Percentiles rank a stretch among this genome's conserved stretches.
Conservation (phyloP, 2,113 vertebrate genomes). For the Galbula dea region DNA sequence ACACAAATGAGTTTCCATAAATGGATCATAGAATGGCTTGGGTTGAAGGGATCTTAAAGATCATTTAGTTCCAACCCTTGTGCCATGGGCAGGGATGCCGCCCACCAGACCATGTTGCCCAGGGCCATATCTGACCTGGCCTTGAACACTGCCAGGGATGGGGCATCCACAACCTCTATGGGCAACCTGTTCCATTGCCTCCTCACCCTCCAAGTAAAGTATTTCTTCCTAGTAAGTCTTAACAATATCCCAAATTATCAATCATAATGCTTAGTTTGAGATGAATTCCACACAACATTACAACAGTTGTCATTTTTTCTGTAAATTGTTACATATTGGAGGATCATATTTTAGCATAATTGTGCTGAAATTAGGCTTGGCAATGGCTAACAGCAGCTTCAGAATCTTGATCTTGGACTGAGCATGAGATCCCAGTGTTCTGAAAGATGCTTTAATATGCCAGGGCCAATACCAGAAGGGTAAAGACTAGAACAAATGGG, state of each 20-base stretch:
- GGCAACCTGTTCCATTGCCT: too few species aligned
- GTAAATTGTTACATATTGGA: background rate
- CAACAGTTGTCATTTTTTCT: background rate
- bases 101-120: too few species aligned
- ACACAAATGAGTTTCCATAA: background rate
- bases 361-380: background rate
- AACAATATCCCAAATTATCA: background rate
- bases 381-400: background rate
- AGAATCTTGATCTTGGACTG: background rate
- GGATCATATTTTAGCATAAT: background rate
- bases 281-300: background rate
- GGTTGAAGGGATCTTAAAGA: too few species aligned
- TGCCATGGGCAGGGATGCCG: too few species aligned
- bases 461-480: background rate
- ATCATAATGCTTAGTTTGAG: background rate
- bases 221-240: too few species aligned
- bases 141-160: too few species aligned
- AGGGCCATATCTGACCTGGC: too few species aligned
- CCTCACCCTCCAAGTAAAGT: too few species aligned
- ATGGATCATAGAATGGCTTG: too few species aligned
- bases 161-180: too few species aligned
- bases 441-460: background rate
- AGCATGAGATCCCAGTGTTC: background rate
- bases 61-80: too few species aligned
- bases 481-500: background rate